phyloP scores from a whole-genome alignment of 2,113 vertebrate genomes.

The Tenrec ecaudatus region DNA sequence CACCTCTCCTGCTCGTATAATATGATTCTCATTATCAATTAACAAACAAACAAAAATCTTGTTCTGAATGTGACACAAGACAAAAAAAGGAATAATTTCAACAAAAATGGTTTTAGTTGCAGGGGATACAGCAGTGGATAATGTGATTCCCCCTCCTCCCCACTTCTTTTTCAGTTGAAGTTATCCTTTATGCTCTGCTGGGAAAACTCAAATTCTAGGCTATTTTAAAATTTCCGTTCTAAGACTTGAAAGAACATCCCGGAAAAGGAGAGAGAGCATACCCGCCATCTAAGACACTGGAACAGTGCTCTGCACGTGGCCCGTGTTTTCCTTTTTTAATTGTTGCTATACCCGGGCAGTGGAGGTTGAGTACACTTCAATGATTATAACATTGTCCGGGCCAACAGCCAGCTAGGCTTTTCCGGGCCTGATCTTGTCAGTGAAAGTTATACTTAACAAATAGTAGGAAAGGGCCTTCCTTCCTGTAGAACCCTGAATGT shows the following conservation, averaged over 20 bases:
- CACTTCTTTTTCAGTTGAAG: constrained; percentile 33
- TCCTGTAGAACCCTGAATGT: constrained; percentile 85
- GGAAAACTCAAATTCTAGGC: constrained; percentile 25
- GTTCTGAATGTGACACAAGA: constrained; percentile 14
- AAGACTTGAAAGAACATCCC: constrained; percentile 22
- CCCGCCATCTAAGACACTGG: not conserved
- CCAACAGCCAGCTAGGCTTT: constrained; percentile 86
- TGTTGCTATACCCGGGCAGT: constrained; percentile 80
- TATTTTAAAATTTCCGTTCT: constrained; percentile 63
- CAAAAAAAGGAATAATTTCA: constrained; percentile 6
- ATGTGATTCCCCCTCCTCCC: not conserved
- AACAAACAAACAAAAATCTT: not conserved
- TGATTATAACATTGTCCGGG: constrained; percentile 84
- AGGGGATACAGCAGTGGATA: constrained; percentile 3
- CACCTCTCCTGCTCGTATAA: not conserved
- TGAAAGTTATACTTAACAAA: constrained; percentile 89
- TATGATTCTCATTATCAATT: not conserved
- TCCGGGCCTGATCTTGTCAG: constrained; percentile 89
- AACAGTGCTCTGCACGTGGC: constrained; percentile 70
- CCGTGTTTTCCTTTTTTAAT: constrained; percentile 71
- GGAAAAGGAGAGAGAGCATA: not conserved
- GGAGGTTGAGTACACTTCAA: constrained; percentile 83
- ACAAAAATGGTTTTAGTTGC: constrained; percentile 11
- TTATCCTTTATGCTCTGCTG: constrained; percentile 44
- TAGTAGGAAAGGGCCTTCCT: constrained; percentile 88